Evolutionary conservation across 2,888 invertebrate genomes (phyloP).

Genomic region (Seira musarum): DNA sequence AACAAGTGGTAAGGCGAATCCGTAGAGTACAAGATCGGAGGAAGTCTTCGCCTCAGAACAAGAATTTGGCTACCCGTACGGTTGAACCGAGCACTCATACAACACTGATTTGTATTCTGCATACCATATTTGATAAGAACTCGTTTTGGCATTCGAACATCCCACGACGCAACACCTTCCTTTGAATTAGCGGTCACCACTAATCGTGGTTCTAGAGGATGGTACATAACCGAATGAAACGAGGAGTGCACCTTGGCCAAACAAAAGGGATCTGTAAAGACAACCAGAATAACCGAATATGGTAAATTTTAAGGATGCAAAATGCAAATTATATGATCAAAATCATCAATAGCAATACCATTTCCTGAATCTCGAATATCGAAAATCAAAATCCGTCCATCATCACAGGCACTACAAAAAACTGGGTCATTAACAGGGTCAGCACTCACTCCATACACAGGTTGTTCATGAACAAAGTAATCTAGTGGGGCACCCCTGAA

Average conservation of each 20-base stretch:
- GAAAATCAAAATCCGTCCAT: conserved; percentile 89
- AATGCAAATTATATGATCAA: too few relatives aligned
- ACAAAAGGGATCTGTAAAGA: conserved; percentile 77
- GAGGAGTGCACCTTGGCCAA: conserved; percentile 81
- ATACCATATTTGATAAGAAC: conserved; percentile 77
- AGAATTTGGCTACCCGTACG: conserved; percentile 83
- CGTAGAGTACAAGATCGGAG: conserved; percentile 85
- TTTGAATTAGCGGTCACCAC: conserved; percentile 92
- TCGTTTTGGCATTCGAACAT: conserved; percentile 84
- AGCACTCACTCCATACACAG: conserved; percentile 91
- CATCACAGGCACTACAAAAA: conserved; percentile 93
- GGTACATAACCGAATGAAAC: conserved; percentile 97
- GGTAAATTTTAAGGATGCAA: neutral
- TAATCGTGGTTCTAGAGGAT: conserved; percentile 86
- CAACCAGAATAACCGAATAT: neutral
- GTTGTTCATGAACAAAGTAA: conserved; percentile 87
- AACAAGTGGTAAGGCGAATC: conserved; percentile 80
- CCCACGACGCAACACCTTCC: conserved; percentile 92
- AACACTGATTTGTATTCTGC: conserved; percentile 79
- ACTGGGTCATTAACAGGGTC: conserved; percentile 88
- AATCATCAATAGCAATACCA: conserved; percentile 17
- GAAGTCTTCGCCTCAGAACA: conserved; percentile 87
- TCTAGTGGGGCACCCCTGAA: conserved; percentile 79
- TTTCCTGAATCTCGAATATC: conserved; percentile 81
- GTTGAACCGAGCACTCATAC: conserved; percentile 95